Base-by-base conservation (phyloP, 2,888 invertebrate species). In the Trilocha varians region DNA sequence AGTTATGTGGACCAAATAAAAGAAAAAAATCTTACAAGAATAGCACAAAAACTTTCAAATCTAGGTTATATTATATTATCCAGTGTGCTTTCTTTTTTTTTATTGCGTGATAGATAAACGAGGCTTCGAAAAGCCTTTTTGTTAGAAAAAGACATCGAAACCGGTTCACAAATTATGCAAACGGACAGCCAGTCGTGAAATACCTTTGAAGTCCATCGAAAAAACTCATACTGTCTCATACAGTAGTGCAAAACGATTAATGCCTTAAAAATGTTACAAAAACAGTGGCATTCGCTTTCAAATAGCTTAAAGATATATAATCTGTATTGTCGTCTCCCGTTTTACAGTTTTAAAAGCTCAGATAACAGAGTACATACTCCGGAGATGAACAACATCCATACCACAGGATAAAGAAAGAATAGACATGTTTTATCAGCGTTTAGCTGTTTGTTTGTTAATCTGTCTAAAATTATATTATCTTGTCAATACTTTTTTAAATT, bases 331-430 rank as follows among this genome's bases (percentile, higher is more conserved):
- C 59, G 60, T 61, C 63, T 59, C 49, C 55, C 36, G 60, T 58
- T 55, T 59, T 58, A 62, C 57, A 55, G 55, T 56, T 62, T 59
- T 53, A 59, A 52, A 45, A 38, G 36, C 32, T 52, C 65, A 74
- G 70, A 69, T 65, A 54, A 42, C 52, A 42, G 56, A 53, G 53
- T 49, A 62, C 71, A 77, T 76, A 69, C 65, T 65, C 69, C 36
- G 61, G 66, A 82, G 83, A 82, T 83, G 82, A 79, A 78, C 74
- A 70, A 79, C 78, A 78, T 79, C 78, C 70, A 50, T 14, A 3
- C 16, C 42, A 43, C 47, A 63, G 68, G 53, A 33, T 13, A 42
- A 42, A 2, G 3, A 53, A 57, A 0, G 2, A 14, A 37, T 58
- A 68, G 68, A 70, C 4, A 1, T 42, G 45, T 1, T 37, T 14